These are phyloP conservation scores for Netelia fuscicornis DNA, from an alignment of 2,888 invertebrate genomes.

Conservation along the genomic window DNA sequence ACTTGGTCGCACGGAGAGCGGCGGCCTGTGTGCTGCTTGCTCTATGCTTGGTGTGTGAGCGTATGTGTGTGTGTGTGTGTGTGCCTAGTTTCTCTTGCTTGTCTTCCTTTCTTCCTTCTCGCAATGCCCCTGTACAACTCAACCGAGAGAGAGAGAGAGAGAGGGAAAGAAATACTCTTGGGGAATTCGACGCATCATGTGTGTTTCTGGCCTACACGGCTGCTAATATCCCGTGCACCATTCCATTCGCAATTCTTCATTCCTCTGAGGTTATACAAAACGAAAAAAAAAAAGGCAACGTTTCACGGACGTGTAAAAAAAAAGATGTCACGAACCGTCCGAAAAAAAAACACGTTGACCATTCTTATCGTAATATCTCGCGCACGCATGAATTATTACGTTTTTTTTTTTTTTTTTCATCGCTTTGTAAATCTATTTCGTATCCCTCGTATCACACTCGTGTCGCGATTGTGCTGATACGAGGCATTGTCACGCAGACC, in stretches of 20 bases:
- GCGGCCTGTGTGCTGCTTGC: slow-evolving; percentile 7
- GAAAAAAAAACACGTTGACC: not conserved
- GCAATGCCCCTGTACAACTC: not conserved
- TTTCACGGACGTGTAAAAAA: no score
- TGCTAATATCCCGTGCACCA: no score
- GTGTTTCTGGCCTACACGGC: no score
- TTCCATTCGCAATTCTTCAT: not conserved
- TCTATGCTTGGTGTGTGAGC: not conserved
- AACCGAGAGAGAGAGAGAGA: not conserved
- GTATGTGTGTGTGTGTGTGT: not conserved
- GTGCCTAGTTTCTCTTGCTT: slow-evolving; percentile 13
- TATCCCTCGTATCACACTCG: not conserved
- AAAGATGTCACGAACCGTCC: not conserved
- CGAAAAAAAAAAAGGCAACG: not conserved
- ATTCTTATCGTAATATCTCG: not conserved
- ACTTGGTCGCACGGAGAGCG: slow-evolving; percentile 31
- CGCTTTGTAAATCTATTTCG: no score
- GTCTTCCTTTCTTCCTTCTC: slow-evolving; percentile 16
- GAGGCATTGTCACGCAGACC: slow-evolving; percentile 21
- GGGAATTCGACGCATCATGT: not conserved
- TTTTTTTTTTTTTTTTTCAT: not conserved
- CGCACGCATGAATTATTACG: slow-evolving; percentile 3
- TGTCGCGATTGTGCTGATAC: slow-evolving; percentile 9
- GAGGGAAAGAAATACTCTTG: not conserved
- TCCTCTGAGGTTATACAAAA: not conserved